Base-by-base conservation (phyloP, 1,140 invertebrate genomes). In the Epicauta chinensis region DNA sequence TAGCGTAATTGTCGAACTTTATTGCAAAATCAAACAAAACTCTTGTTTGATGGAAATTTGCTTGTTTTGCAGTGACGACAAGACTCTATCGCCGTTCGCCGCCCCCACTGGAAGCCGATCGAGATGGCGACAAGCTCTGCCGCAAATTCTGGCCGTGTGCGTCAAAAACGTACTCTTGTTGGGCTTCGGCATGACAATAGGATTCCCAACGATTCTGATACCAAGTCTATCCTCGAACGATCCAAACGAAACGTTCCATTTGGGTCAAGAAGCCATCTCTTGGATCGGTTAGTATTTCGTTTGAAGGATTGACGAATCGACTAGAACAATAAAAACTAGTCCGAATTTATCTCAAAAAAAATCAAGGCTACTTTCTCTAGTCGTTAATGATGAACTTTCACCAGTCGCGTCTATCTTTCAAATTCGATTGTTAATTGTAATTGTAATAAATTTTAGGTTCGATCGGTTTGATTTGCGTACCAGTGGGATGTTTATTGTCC, bases 131-230 rank as follows among this genome's bases (percentile, higher is more conserved):
- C 35, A 49, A 32, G 46, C 46, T 3, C 32, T 65, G 10, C 61
- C 81, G 39, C 81, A 83, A 70, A 75, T 77, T 59, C 65, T 78
- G 51, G 81, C 81, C 14, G 81, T 82, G 37, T 74, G 73, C 51
- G 80, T 81, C 17, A 83, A 83, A 65, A 83, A 83, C 70, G 67
- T 81, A 53, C 67, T 83, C 16, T 71, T 83, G 40, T 63, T 82
- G 40, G 76, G 79, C 9, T 88, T 87, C 66, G 86, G 86, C 34
- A 82, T 86, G 74, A 85, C 84, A 2, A 63, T 88, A 15, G 86
- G 86, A 0, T 87, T 86, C 56, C 77, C 85, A 10, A 87, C 86
- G 1, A 87, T 89, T 53, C 73, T 87, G 0, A 86, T 89, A 48
- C 84, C 86, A 1, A 79, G 79, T 7, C 73, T 89, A 12, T 62